Evolutionary conservation across 2,888 invertebrate species (phyloP), one percentile per base, ranked within the genome.

Genomic region (Ptychoptera albimana): DNA sequence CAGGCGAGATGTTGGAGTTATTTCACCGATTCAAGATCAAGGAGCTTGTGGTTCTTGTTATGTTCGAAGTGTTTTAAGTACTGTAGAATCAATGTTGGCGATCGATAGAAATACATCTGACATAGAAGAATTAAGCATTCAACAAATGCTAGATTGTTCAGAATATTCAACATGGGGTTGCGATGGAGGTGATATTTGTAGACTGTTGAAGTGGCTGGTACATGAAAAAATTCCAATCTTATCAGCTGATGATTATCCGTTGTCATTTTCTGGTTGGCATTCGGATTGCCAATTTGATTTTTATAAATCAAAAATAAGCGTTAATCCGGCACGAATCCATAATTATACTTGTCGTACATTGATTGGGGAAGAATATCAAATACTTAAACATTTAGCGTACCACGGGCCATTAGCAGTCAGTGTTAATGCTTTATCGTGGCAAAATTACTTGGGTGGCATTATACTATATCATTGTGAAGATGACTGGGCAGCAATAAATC

Each of bases 361-460:
- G 29, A 43, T 46, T 30, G 49, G 44, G 1, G 45, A 50, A 15
- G 52, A 54, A 43, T 31, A 46, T 11, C 43, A 49, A 35, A 50
- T 54, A 29, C 11, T 53, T 29, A 39, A 41, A n/a, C 39, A 72
- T 6, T 51, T 89, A 38, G 81, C 78, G 6, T 68, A 64, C 11
- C 75, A 79, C 57, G 88, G 88, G 0, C 89, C 89, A 1, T 74
- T 89, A 2, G 73, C 80, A 0, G 85, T 78, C 1, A 82, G 84
- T 0, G 81, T 89, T 1, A 88, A 88, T 62, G 88, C 87, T 0
- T 68, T 81, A 29, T 75, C 79, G 1, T 89, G 88, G 89, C 84
- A 87, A 63, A 77, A 86, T 63, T 89, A 89, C 59, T 67, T 86
- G 8, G 85, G 84, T 1, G 89, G 88, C 0, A 74, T 87, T 32